Evolutionary conservation across 2,113 vertebrate genomes (phyloP).

Genomic region (Mirza zaza): DNA sequence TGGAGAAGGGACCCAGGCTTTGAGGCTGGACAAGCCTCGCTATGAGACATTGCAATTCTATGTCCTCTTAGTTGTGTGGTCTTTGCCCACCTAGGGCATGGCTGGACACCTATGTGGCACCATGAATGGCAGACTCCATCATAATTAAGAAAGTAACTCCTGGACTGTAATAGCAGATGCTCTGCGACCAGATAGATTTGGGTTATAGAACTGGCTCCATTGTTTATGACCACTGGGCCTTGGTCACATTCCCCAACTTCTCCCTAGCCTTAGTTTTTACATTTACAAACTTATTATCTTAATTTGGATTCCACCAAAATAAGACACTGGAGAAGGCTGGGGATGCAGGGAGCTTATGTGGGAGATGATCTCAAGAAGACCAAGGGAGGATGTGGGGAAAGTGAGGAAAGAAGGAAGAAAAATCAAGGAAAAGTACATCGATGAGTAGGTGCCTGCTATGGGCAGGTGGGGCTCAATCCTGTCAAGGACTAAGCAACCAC

Average conservation of each 20-base stretch:
- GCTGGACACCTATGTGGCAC: background rate
- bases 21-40: background rate
- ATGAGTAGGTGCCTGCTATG: background rate
- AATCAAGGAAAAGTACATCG: background rate
- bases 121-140: background rate
- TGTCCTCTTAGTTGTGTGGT: background rate
- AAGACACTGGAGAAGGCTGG: background rate
- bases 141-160: background rate
- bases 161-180: background rate
- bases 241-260: background rate
- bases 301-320: background rate
- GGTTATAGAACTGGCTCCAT: background rate
- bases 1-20: background rate
- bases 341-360: background rate
- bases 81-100: background rate
- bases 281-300: background rate
- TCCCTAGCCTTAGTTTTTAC: background rate
- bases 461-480: background rate
- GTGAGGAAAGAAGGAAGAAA: background rate
- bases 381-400: background rate
- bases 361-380: background rate
- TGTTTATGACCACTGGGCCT: background rate
- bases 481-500: background rate
- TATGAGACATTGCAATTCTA: background rate
- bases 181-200: background rate